These are phyloP conservation scores for Scaptomyza hsui DNA, from an alignment of 1,140 invertebrate genomes.

Conservation along the genomic window DNA sequence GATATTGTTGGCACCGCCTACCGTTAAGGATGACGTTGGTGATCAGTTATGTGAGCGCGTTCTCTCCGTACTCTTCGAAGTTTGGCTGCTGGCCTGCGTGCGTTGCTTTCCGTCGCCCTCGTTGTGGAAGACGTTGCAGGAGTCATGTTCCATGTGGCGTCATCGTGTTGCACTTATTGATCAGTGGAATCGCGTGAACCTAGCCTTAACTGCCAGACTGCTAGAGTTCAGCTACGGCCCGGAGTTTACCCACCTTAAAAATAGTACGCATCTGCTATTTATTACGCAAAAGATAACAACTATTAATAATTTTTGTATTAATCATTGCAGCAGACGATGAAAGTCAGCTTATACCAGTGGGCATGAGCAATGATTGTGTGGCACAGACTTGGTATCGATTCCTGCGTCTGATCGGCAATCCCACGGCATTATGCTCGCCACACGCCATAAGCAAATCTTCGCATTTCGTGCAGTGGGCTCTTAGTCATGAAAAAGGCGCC, in stretches of 20 bases:
- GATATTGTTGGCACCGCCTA: slow-evolving; percentile 94
- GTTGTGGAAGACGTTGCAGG: slow-evolving; percentile 97
- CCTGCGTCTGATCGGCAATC: slow-evolving; percentile 96
- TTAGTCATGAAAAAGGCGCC: slow-evolving; percentile 88
- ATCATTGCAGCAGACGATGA: slow-evolving; percentile 91
- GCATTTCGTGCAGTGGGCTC: slow-evolving; percentile 91
- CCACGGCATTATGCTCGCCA: slow-evolving; percentile 95
- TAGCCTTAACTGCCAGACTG: slow-evolving; percentile 93
- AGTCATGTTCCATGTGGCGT: slow-evolving; percentile 96
- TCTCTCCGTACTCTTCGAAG: slow-evolving; percentile 96
- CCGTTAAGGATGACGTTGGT: slow-evolving; percentile 96
- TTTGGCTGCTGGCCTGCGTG: slow-evolving; percentile 96
- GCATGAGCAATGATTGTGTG: slow-evolving; percentile 94
- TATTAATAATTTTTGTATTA: slow-evolving; percentile 25
- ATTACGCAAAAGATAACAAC: not conserved
- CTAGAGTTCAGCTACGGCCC: slow-evolving; percentile 95
- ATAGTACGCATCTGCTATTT: slow-evolving; percentile 86
- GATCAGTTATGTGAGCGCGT: slow-evolving; percentile 97
- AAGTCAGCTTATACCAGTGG: slow-evolving; percentile 89
- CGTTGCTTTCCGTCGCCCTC: slow-evolving; percentile 95
- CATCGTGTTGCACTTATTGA: slow-evolving; percentile 96
- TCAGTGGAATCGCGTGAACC: slow-evolving; percentile 97
- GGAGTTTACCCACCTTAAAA: slow-evolving; percentile 93
- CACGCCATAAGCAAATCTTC: slow-evolving; percentile 94
- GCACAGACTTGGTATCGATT: slow-evolving; percentile 98